Conservation (phyloP, 2,888 invertebrate species). For the Nomada lathburiana region DNA sequence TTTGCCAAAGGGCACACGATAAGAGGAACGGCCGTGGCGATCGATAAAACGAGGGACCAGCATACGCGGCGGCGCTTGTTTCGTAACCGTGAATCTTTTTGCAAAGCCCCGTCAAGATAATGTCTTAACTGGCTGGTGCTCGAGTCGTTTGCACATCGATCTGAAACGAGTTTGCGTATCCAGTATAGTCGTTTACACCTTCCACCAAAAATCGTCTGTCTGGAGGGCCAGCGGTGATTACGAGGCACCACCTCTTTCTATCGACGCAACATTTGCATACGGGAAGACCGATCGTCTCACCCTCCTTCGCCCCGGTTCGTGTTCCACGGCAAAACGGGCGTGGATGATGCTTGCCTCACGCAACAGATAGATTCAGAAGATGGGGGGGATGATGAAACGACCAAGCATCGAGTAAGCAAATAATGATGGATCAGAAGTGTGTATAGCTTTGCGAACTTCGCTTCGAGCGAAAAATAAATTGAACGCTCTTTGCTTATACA, state of each 20-base stretch:
- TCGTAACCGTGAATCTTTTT: slow-evolving; percentile 62
- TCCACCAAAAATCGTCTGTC: slow-evolving; percentile 65
- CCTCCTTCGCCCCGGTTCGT: not conserved
- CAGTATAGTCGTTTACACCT: slow-evolving; percentile 70
- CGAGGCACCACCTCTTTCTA: slow-evolving; percentile 46
- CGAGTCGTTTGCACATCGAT: slow-evolving; percentile 67
- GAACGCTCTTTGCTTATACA: not conserved
- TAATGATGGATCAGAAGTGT: too few relatives aligned
- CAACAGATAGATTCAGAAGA: not conserved
- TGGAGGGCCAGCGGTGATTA: slow-evolving; percentile 49
- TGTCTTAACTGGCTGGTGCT: slow-evolving; percentile 68
- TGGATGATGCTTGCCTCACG: slow-evolving; percentile 14
- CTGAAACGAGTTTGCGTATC: slow-evolving; percentile 67
- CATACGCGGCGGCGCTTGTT: slow-evolving; percentile 41
- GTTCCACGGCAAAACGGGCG: not conserved
- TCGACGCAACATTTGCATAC: slow-evolving; percentile 59
- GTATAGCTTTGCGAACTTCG: too few relatives aligned
- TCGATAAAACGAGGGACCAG: slow-evolving; percentile 46
- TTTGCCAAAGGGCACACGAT: slow-evolving; percentile 46
- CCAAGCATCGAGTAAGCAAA: not conserved
- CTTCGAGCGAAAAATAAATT: too few relatives aligned
- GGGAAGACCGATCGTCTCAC: slow-evolving; percentile 46
- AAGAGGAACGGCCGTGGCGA: slow-evolving; percentile 42
- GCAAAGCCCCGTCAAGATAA: slow-evolving; percentile 65
- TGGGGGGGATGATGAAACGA: not conserved